Evolutionary conservation across 2,113 vertebrate species (phyloP), one percentile per base, ranked within the genome.

Genomic region (Manacus vitellinus): DNA sequence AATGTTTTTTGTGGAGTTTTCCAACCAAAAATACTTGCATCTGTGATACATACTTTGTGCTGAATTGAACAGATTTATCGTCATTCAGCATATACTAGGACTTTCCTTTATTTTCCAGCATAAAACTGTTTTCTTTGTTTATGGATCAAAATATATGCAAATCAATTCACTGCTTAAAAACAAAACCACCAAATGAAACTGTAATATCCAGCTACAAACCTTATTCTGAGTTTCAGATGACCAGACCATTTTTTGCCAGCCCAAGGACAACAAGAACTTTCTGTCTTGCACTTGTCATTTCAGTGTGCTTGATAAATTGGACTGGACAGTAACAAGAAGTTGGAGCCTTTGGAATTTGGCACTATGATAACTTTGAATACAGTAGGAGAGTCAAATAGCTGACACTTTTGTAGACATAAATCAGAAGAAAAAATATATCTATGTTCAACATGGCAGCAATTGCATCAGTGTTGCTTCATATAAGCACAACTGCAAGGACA

Each of bases 161-260:
- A 93, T 44, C 10, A 94, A 78, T n/a, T 86, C 33, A 54, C 10
- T 37, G 27, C n/a, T 59, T 46, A 59, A 80, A 87, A 76, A 44
- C n/a, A 83, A 84, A 78, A 74, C 37, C 18, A 35, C 51, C 37
- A 76, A 72, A 80, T 27, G 14, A 67, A 73, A 74, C 2, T 37
- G 5, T 47, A 75, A 85, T 58, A 77, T 21, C n/a, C 30, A 87
- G 56, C n/a, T 82, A 72, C 14, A 92, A 77, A 46, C 16, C 9
- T 75, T 59, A 61, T 39, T 76, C 58, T 94, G 78, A 86, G 89
- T 94, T 96, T 85, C 72, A 95, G 80, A 76, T 94, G 56, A 58
- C 28, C 54, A 49, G 49, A 43, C 19, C 5, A 31, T 16, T 66
- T 89, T 89, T 95, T 86, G 19, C 14, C 66, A 89, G 65, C 33